Evolutionary conservation across 2,797 vertebrate genomes (phyloP).

Genomic region (Erpetoichthys calabaricus): DNA sequence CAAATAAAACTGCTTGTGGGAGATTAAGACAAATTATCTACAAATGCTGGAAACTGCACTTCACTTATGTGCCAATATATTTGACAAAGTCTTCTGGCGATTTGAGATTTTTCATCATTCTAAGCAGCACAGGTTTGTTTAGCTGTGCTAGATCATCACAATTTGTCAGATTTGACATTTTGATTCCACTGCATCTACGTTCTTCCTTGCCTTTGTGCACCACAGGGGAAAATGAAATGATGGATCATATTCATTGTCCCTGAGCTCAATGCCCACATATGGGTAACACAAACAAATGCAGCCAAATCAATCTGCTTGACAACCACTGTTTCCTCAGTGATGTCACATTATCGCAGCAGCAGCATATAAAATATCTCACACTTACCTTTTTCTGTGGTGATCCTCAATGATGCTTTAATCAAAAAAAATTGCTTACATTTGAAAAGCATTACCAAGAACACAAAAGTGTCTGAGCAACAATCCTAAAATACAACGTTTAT

Average conservation of each 20-base stretch:
- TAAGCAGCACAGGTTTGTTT: conserved; percentile 5
- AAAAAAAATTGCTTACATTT: not conserved
- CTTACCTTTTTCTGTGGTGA: conserved; percentile 1
- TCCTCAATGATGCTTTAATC: not conserved
- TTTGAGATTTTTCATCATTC: conserved; percentile 20
- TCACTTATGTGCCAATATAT: conserved; percentile 23
- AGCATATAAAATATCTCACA: conserved; percentile 7
- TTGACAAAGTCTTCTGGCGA: conserved; percentile 30
- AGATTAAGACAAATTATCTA: conserved; percentile 40
- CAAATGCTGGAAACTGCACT: conserved; percentile 11
- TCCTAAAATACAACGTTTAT: too few species aligned
- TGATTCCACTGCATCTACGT: not conserved
- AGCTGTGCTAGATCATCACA: conserved; percentile 16
- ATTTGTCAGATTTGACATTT: conserved; percentile 22
- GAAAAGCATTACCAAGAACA: too few species aligned
- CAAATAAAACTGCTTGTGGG: conserved; percentile 1
- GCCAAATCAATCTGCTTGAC: conserved; percentile 15
- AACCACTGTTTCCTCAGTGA: conserved; percentile 13
- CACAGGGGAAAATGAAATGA: conserved; percentile 14
- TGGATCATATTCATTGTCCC: conserved; percentile 11
- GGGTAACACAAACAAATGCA: conserved; percentile 2
- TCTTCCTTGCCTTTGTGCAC: conserved; percentile 3
- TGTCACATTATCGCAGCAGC: conserved; percentile 6
- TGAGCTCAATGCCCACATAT: conserved; percentile 4
- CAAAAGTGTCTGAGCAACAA: too few species aligned